These are phyloP conservation scores for Hydrophis major DNA, from an alignment of 2,797 vertebrate genomes.

Conservation along the genomic window DNA sequence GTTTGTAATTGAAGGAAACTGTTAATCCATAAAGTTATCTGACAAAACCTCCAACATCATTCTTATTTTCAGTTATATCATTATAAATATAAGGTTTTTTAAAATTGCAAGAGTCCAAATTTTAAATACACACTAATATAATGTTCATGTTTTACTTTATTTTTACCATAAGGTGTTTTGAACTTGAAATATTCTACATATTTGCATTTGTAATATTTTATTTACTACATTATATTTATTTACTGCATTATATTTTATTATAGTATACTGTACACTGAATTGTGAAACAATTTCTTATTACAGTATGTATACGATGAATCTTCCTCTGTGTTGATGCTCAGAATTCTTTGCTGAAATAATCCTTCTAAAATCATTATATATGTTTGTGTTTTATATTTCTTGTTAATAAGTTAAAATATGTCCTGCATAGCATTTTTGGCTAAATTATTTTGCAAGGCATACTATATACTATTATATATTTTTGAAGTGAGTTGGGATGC, in stretches of 20 bases:
- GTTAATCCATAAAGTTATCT: not conserved
- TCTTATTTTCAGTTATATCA: not conserved
- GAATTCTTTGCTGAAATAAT: not conserved
- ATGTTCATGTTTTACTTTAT: not conserved
- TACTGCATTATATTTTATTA: not conserved
- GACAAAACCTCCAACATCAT: not conserved
- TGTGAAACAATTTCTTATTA: not conserved
- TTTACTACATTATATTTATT: not conserved
- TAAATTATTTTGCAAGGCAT: not conserved
- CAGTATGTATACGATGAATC: not conserved
- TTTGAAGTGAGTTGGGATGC: not conserved
- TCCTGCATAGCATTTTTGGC: not conserved
- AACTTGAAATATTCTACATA: not conserved
- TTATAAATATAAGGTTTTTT: not conserved
- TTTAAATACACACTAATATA: not conserved
- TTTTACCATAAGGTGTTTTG: not conserved
- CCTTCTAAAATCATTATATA: not conserved
- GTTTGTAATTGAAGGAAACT: not conserved
- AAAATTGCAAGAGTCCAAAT: not conserved
- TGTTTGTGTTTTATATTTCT: not conserved
- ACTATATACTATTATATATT: not conserved
- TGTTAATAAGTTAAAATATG: constrained; percentile 15
- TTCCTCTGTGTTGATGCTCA: not conserved
- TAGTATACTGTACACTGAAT: not conserved
- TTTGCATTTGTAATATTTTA: not conserved